Conservation (phyloP, 2,113 vertebrate species). For the Accipiter virgatus region DNA sequence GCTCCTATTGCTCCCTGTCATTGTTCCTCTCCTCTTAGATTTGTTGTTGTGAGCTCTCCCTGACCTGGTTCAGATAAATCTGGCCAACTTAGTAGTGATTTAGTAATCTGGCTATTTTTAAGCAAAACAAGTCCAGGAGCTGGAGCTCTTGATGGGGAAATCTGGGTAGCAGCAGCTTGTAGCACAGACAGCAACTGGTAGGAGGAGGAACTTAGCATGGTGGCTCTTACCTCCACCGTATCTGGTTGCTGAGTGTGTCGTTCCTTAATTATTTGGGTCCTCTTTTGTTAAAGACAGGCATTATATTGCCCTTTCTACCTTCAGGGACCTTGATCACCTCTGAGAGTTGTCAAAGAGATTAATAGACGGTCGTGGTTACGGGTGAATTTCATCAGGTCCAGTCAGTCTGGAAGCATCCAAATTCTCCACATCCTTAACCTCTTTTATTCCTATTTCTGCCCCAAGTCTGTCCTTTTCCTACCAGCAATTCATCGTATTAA, state of each 20-base stretch:
- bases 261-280: not conserved
- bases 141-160: not conserved
- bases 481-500: not conserved
- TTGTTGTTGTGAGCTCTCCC: not conserved
- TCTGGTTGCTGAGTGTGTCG: not conserved
- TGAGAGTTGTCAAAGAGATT: not conserved
- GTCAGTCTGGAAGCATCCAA: not conserved
- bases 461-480: conserved; percentile 3
- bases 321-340: not conserved
- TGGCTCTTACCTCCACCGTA: not conserved
- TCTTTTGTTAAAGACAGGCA: not conserved
- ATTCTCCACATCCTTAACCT: not conserved
- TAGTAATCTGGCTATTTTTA: not conserved
- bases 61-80: not conserved
- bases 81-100: not conserved
- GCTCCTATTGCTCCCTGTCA: not conserved
- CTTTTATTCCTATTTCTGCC: not conserved
- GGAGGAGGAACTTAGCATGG: not conserved
- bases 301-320: not conserved
- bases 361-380: not conserved
- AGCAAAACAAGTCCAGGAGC: not conserved
- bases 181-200: not conserved
- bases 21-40: not conserved
- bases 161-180: not conserved
- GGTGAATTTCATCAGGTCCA: not conserved